Conservation (phyloP, 1,140 invertebrate species). For the Pararge aegeria region DNA sequence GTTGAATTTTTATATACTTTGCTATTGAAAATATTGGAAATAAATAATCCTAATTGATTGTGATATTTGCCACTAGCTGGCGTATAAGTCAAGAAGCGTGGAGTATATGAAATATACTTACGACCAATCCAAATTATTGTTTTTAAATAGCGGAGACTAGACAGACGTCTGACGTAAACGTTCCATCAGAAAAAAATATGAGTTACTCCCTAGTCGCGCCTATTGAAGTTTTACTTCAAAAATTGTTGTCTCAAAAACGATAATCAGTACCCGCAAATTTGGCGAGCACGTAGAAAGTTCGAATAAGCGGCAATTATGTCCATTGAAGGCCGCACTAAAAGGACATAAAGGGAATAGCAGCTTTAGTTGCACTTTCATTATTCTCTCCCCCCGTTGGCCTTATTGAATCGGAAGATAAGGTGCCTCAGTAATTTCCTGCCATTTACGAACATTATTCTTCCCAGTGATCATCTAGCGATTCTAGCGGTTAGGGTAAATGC, state of each 20-base stretch:
- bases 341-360: conserved; percentile 50
- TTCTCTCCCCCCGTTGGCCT: conserved; percentile 61
- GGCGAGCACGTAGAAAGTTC: conserved; percentile 39
- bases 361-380: conserved; percentile 74
- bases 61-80: too few relatives aligned
- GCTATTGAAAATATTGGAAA: too few relatives aligned
- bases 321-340: conserved; percentile 54
- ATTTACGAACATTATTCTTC: conserved; percentile 75
- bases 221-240: too few relatives aligned
- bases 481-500: conserved; percentile 48
- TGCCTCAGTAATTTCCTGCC: conserved; percentile 73
- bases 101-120: too few relatives aligned
- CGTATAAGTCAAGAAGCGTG: too few relatives aligned
- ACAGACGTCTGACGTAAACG: too few relatives aligned
- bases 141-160: too few relatives aligned
- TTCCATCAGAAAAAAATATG: too few relatives aligned
- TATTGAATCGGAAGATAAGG: conserved; percentile 77
- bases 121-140: too few relatives aligned
- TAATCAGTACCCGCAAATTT: conserved; percentile 21
- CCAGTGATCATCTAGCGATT: conserved; percentile 50
- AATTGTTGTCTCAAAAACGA: conserved; percentile 14
- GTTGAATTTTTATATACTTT: too few relatives aligned
- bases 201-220: too few relatives aligned
- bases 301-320: conserved; percentile 63
- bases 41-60: too few relatives aligned